Base-by-base conservation (phyloP, 1,140 invertebrate species). In the Microplitis mediator region DNA sequence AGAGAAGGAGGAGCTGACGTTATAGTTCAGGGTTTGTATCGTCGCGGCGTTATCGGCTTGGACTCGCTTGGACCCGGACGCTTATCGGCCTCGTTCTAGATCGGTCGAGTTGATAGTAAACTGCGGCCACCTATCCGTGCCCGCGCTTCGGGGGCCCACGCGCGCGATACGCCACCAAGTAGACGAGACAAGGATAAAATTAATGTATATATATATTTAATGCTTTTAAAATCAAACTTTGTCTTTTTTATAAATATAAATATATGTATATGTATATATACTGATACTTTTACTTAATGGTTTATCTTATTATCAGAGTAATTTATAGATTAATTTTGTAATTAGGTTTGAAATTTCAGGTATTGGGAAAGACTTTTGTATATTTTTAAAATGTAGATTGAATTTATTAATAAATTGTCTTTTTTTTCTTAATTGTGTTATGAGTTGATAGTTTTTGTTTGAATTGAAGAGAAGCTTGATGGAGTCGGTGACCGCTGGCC, bases 401-500 rank as follows among this genome's bases (percentile, higher is more conserved):
- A 45, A 11, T 45, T 45, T 23, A 6, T 13, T 23, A 56, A 56
- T 14, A 56, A 45, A 45, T 23, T 61, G 23, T 70, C 60, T 54
- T 73, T 58, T 62, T 69, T 71, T 69, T 50, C n/a, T 23, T 0
- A 23, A 23, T 23, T 23, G 23, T 23, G 23, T 23, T 23, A 2
- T 23, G 23, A 23, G 23, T 23, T 60, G 31, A 35, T 36, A 31
- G 32, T 31, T 71, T 35, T 32, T 34, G 14, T 65, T 65, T 65
- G 9, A 71, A 71, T 71, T 58, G 61, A 71, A 54, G 45, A 36
- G 14, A 32, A 14, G 36, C 36, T 71, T 64, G 72, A 64, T 67
- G 72, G 77, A 80, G 82, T 81, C 83, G 81, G 82, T 82, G 83
- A 83, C 81, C 83, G 81, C 80, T 82, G 74, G 79, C 74, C 80